Evolutionary conservation across 2,113 vertebrate genomes (phyloP).

Genomic region (Gadus chalcogrammus): DNA sequence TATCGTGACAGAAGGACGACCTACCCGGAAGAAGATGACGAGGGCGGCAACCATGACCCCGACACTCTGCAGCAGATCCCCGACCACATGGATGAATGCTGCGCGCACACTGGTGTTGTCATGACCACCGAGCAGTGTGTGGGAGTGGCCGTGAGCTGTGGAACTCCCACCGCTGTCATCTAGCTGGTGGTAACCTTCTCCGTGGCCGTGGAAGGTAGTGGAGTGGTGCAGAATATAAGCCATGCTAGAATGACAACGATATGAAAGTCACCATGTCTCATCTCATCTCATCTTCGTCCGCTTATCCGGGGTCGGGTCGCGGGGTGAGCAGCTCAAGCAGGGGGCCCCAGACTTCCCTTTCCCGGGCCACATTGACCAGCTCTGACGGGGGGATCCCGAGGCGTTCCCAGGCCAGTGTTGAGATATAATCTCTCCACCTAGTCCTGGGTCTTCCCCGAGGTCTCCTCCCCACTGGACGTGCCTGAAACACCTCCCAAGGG

Average conservation of each 20-base stretch:
- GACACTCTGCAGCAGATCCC: slow-evolving; percentile 93
- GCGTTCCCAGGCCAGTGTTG: too few species aligned
- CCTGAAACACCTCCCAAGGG: too few species aligned
- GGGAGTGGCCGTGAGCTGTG: slow-evolving; percentile 49
- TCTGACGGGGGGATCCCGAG: too few species aligned
- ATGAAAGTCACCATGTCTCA: too few species aligned
- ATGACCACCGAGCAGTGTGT: slow-evolving; percentile 64
- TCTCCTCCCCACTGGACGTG: too few species aligned
- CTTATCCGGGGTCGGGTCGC: too few species aligned
- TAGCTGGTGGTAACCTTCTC: slow-evolving; percentile 84
- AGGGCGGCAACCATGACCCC: slow-evolving; percentile 89
- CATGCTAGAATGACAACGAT: slow-evolving; percentile 75
- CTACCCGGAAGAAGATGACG: slow-evolving; percentile 95
- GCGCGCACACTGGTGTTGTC: slow-evolving; percentile 90
- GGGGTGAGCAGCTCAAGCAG: too few species aligned
- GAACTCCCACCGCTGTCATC: slow-evolving; percentile 73
- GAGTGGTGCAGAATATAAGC: slow-evolving; percentile 93
- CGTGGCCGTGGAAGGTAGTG: slow-evolving; percentile 75
- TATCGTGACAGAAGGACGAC: slow-evolving; percentile 24
- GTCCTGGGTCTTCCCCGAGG: too few species aligned
- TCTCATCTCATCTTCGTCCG: too few species aligned
- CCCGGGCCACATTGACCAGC: too few species aligned
- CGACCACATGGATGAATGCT: slow-evolving; percentile 92
- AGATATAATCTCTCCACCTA: too few species aligned
- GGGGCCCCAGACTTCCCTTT: too few species aligned